A percentile compares a stretch with the other conserved stretches of the same genome.
Evolutionary conservation across 2,113 vertebrate species (phyloP).

Genomic region (Crypturellus undulatus): DNA sequence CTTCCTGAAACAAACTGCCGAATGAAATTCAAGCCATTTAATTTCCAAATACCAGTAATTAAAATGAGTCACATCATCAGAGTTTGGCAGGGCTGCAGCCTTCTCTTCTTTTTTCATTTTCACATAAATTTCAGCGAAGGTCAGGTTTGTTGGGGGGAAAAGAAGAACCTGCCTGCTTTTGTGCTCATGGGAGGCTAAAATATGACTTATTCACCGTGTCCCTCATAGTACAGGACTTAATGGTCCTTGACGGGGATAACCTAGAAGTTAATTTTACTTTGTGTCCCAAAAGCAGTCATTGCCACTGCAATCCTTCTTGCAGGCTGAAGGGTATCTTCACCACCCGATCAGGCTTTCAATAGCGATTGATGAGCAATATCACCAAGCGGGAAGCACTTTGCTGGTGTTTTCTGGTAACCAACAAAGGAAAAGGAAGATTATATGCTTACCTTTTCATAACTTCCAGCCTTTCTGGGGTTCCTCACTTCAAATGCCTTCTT

Average conservation of each 20-base stretch:
- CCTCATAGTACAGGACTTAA: constrained; percentile 85
- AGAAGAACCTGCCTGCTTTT: constrained; percentile 74
- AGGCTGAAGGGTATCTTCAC: constrained; percentile 76
- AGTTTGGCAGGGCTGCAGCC: constrained; percentile 75
- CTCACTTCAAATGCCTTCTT: not conserved
- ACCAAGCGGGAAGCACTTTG: not conserved
- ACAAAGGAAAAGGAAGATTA: not conserved
- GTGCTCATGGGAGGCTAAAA: constrained; percentile 81
- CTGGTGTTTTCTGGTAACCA: not conserved
- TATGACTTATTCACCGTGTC: constrained; percentile 84
- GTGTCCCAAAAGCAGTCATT: constrained; percentile 83
- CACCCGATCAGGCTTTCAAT: constrained; percentile 77
- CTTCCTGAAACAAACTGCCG: constrained; percentile 73
- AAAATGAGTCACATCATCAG: constrained; percentile 83
- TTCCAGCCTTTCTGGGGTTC: not conserved
- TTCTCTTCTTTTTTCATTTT: constrained; percentile 80
- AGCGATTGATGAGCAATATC: constrained; percentile 71
- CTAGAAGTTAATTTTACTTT: constrained; percentile 86
- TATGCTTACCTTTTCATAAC: not conserved
- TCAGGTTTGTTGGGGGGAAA: constrained; percentile 79
- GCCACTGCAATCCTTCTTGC: constrained; percentile 82
- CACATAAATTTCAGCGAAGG: constrained; percentile 85
- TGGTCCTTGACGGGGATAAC: constrained; percentile 88
- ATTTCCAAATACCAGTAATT: constrained; percentile 84
- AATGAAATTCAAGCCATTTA: constrained; percentile 79